Conservation (phyloP, 1,140 invertebrate genomes). For the Drosophila grimshawi region DNA sequence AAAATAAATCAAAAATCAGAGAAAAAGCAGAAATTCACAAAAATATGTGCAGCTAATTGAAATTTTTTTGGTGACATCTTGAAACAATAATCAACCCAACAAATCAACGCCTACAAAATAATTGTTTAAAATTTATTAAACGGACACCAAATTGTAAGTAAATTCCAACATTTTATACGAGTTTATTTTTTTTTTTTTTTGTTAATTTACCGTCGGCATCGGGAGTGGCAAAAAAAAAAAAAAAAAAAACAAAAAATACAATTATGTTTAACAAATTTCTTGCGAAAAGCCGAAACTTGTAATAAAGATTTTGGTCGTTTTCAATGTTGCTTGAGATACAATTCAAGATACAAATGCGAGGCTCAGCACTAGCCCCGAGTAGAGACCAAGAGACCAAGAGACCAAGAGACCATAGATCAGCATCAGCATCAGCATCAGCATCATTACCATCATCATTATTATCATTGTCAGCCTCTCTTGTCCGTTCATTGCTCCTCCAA, state of each 20-base stretch:
- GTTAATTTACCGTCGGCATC: slow-evolving; percentile 25
- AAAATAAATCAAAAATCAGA: background rate
- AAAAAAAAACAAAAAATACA: slow-evolving; percentile 1
- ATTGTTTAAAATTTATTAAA: slow-evolving; percentile 3
- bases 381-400: background rate
- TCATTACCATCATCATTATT: slow-evolving; percentile 8
- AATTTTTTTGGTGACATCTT: slow-evolving; percentile 36
- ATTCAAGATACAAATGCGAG: slow-evolving; percentile 17
- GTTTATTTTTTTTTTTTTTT: background rate
- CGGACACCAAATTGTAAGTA: slow-evolving; percentile 34
- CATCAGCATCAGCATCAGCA: slow-evolving; percentile 1
- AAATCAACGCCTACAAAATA: slow-evolving; percentile 1
- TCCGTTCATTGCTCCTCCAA: slow-evolving; percentile 28
- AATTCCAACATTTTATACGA: slow-evolving; percentile 1
- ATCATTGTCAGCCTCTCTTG: slow-evolving; percentile 3
- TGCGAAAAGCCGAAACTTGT: slow-evolving; percentile 13
- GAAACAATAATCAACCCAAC: background rate
- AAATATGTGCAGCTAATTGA: slow-evolving; percentile 34
- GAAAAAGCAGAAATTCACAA: background rate
- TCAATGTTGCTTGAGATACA: slow-evolving; percentile 22
- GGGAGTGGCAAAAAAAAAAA: background rate
- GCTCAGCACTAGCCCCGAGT: slow-evolving; percentile 1
- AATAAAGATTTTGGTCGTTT: slow-evolving; percentile 32
- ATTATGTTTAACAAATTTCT: slow-evolving; percentile 12
- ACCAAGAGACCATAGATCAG: background rate